phyloP scores from a whole-genome alignment of 2,113 vertebrate species.

The Glareola pratincola region DNA sequence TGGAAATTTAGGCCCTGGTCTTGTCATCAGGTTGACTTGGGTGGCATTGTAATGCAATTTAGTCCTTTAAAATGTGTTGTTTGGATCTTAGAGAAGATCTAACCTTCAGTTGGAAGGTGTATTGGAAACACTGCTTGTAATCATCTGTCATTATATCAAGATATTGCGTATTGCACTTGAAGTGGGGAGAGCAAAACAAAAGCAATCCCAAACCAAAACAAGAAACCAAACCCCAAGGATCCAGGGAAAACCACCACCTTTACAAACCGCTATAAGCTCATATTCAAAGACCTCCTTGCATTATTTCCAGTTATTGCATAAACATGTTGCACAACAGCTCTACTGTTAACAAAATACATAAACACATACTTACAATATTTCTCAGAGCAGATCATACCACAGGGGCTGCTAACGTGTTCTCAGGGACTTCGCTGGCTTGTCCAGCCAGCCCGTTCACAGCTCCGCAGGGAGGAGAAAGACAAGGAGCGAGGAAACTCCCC shows the following conservation, averaged over 20 bases:
- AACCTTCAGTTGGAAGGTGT: neutral
- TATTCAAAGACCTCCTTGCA: neutral
- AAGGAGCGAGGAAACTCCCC: neutral
- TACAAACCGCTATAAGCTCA: neutral
- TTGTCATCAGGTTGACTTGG: neutral
- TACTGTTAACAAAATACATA: neutral
- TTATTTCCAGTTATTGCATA: neutral
- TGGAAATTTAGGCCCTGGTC: neutral
- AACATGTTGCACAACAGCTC: constrained; percentile 1
- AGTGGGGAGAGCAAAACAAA: neutral
- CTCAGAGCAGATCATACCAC: neutral
- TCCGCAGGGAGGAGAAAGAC: neutral
- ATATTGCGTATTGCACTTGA: neutral
- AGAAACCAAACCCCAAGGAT: neutral
- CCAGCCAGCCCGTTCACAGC: neutral
- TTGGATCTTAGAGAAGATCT: neutral
- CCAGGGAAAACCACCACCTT: neutral
- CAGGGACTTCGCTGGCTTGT: neutral
- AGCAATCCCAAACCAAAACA: neutral
- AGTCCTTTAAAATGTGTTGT: neutral
- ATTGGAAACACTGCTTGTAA: neutral
- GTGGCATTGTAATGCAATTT: neutral
- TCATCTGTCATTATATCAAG: neutral
- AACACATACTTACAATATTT: neutral
- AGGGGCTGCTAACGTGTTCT: neutral